These are phyloP conservation scores for Thunnus maccoyii DNA, from an alignment of 2,113 vertebrate species.

Conservation along the genomic window DNA sequence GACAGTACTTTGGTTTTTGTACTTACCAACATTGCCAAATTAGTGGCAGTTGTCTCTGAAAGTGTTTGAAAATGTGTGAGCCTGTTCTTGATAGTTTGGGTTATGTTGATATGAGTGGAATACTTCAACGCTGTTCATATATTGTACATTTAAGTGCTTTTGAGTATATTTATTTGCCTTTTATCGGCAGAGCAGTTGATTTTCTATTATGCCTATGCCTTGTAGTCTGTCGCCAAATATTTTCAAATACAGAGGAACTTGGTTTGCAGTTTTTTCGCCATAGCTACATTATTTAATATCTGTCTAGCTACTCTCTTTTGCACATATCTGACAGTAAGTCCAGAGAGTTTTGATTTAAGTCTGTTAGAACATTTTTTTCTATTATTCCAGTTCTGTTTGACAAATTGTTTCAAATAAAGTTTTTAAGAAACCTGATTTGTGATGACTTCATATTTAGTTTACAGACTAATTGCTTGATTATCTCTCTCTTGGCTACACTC, in stretches of 20 bases:
- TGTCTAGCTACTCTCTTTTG: constrained; percentile 60
- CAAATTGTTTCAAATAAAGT: constrained; percentile 57
- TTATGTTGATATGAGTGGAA: constrained; percentile 40
- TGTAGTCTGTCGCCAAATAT: constrained; percentile 10
- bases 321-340: constrained; percentile 51
- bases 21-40: constrained; percentile 13
- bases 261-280: constrained; percentile 27
- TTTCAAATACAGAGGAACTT: constrained; percentile 24
- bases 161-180: constrained; percentile 65
- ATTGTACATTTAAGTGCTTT: constrained; percentile 34
- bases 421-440: background rate
- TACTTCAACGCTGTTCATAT: background rate
- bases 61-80: constrained; percentile 52
- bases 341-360: constrained; percentile 40
- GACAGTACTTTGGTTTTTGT: constrained; percentile 46
- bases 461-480: background rate
- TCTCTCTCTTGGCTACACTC: background rate
- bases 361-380: constrained; percentile 33
- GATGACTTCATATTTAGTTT: constrained; percentile 18
- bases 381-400: constrained; percentile 56
- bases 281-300: background rate
- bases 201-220: constrained; percentile 48
- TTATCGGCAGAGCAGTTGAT: constrained; percentile 43
- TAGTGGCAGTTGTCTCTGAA: constrained; percentile 16
- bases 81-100: constrained; percentile 39